These are phyloP conservation scores for Dermatemys mawii DNA, from an alignment of 2,113 vertebrate species.

Conservation along the genomic window DNA sequence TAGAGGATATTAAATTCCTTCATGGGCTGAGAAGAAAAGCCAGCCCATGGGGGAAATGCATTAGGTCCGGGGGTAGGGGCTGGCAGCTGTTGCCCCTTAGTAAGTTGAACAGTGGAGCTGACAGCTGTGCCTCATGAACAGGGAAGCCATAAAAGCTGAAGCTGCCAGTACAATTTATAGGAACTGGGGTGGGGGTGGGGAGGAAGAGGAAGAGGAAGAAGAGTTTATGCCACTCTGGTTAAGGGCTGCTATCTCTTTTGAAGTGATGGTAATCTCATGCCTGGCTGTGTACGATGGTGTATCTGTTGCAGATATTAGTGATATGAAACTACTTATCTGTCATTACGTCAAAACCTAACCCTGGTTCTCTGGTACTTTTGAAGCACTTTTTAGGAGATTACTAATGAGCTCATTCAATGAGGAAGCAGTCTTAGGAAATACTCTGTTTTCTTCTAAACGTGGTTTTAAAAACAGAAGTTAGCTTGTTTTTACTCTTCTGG, in stretches of 20 bases:
- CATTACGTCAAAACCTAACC: background rate
- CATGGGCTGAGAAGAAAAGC: background rate
- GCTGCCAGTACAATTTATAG: background rate
- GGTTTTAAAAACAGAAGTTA: background rate
- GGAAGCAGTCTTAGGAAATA: background rate
- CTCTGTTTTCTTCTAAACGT: background rate
- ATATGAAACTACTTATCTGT: background rate
- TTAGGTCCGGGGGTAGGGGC: background rate
- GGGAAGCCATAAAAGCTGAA: background rate
- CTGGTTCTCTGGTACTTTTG: background rate
- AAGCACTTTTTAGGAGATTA: background rate
- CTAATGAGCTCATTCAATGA: background rate
- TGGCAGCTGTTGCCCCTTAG: background rate
- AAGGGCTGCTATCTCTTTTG: slow-evolving; percentile 27
- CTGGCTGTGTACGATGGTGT: slow-evolving; percentile 30
- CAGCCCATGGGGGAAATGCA: background rate
- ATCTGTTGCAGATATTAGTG: slow-evolving; percentile 54
- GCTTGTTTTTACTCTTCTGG: too few relatives aligned
- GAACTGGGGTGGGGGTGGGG: background rate
- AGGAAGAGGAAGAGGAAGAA: background rate
- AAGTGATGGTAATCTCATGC: background rate
- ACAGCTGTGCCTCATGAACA: background rate
- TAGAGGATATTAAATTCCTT: background rate
- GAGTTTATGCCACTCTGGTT: slow-evolving; percentile 10
- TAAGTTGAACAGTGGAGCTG: background rate